Percentiles rank a stretch among this genome's conserved stretches.
Evolutionary conservation across 2,797 vertebrate genomes (phyloP).

Genomic region (Chromobotia macracanthus): DNA sequence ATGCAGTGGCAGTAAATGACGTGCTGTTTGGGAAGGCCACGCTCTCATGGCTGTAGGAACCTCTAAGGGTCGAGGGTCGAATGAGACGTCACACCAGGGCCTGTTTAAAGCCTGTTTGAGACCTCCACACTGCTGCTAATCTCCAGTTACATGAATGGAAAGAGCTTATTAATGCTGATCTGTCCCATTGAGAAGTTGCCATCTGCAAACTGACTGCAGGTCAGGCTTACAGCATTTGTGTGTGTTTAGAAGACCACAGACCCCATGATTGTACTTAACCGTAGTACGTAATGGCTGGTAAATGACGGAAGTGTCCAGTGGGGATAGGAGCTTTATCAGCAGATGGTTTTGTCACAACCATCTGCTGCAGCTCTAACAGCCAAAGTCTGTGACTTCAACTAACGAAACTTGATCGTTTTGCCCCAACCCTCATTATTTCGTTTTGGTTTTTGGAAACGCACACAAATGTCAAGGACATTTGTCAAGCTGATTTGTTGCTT

Average conservation of each 20-base stretch:
- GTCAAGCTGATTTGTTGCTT: too few relatives aligned
- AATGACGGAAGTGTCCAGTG: slow-evolving; percentile 75
- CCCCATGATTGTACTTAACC: neutral
- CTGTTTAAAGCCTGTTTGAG: slow-evolving; percentile 38
- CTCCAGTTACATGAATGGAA: slow-evolving; percentile 13
- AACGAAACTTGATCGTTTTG: neutral
- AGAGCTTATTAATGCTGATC: neutral
- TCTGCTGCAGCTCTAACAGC: slow-evolving; percentile 69
- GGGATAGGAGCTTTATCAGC: slow-evolving; percentile 72
- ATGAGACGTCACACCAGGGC: neutral
- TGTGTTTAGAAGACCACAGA: neutral
- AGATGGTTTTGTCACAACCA: slow-evolving; percentile 81
- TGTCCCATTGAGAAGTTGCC: slow-evolving; percentile 7
- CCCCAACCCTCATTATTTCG: too few relatives aligned
- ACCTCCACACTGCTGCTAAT: slow-evolving; percentile 6
- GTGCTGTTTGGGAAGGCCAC: neutral
- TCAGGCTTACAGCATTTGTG: neutral
- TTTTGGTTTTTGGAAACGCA: too few relatives aligned
- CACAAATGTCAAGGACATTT: too few relatives aligned
- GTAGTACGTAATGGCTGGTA: slow-evolving; percentile 69
- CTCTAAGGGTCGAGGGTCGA: too few relatives aligned
- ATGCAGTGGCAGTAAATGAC: neutral
- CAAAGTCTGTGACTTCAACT: neutral
- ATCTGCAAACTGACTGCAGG: neutral
- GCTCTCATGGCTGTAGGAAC: neutral